These are phyloP conservation scores for Motacilla alba DNA, from an alignment of 2,113 vertebrate species.

Conservation along the genomic window DNA sequence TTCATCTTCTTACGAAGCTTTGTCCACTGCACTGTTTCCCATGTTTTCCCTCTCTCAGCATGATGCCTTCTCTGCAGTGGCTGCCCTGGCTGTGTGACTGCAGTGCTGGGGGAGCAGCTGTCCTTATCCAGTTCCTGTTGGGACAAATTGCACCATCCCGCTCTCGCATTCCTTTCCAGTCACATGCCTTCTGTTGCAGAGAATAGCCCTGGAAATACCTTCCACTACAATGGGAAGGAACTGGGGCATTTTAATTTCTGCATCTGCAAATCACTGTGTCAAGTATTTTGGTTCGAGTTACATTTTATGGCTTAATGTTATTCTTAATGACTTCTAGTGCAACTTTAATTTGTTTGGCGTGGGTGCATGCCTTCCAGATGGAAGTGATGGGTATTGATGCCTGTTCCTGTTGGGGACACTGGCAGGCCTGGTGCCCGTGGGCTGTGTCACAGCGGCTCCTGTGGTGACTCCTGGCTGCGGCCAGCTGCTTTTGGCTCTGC, in stretches of 20 bases:
- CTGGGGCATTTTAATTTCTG: not conserved
- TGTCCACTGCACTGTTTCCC: accelerated
- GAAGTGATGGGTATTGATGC: accelerated
- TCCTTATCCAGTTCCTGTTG: not conserved
- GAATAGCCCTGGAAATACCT: not conserved
- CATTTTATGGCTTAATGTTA: not conserved
- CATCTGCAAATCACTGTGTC: not conserved
- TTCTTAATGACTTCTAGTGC: not conserved
- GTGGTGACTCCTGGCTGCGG: not conserved
- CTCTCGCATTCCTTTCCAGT: not conserved
- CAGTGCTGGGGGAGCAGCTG: not conserved
- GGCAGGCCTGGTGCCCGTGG: accelerated
- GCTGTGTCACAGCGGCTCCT: accelerated
- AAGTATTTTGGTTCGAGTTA: not conserved
- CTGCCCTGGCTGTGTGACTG: too few species aligned
- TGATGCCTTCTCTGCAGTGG: not conserved
- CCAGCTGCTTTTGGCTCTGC: accelerated
- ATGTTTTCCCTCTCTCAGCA: accelerated
- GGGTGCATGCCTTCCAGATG: not conserved
- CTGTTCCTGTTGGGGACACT: accelerated
- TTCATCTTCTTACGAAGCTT: not conserved
- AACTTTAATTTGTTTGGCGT: not conserved
- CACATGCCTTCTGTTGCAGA: not conserved
- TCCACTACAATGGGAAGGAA: accelerated
- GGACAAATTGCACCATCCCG: not conserved